phyloP scores from a whole-genome alignment of 2,113 vertebrate genomes.

The Hippocampus barbouri region DNA sequence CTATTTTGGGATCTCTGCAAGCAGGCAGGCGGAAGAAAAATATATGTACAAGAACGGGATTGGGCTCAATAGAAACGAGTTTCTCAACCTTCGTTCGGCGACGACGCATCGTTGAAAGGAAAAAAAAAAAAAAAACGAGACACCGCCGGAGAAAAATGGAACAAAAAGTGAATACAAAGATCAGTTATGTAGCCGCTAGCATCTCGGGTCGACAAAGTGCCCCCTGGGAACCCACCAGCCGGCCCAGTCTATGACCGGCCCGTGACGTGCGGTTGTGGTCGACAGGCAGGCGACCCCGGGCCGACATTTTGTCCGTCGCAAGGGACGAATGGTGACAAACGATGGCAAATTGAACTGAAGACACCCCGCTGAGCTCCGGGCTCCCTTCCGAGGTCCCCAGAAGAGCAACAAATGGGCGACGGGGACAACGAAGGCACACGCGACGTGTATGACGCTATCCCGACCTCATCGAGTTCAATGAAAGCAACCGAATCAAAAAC shows the following conservation, averaged over 20 bases:
- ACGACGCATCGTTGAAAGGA: no score
- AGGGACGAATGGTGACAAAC: conserved; percentile 72
- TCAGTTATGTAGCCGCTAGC: no score
- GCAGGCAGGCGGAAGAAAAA: neutral
- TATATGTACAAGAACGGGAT: conserved; percentile 22
- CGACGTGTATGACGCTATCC: conserved; percentile 53
- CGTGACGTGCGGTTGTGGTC: conserved; percentile 38
- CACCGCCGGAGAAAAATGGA: no score
- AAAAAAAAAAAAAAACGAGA: no score
- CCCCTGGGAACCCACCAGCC: no score
- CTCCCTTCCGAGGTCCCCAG: conserved; percentile 48
- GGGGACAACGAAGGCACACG: conserved; percentile 31
- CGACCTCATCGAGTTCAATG: conserved; percentile 55
- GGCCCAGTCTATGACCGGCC: no score
- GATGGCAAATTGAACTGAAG: conserved; percentile 75
- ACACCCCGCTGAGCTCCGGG: conserved; percentile 68
- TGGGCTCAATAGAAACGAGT: neutral
- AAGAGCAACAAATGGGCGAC: conserved; percentile 45
- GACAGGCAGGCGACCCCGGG: conserved; percentile 43
- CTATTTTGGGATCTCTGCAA: conserved; percentile 40
- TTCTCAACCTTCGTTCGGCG: neutral
- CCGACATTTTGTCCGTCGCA: conserved; percentile 61
- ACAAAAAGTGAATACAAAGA: neutral
- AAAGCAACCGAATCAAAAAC: neutral
- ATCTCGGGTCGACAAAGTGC: no score